phyloP scores from a whole-genome alignment of 2,888 invertebrate genomes.

The Brachycybe producta region DNA sequence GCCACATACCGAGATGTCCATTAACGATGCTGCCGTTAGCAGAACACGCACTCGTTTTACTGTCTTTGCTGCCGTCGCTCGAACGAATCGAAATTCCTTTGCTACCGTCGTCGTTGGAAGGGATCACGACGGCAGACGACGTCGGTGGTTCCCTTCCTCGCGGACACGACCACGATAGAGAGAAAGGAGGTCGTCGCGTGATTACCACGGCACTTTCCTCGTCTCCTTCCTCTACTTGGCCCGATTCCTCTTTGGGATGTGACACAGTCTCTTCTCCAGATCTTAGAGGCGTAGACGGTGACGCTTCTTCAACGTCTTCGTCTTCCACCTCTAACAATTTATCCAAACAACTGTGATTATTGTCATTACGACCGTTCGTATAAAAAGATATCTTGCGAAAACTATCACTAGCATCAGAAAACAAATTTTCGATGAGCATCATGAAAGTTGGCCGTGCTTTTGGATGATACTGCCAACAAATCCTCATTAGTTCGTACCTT shows the following conservation, averaged over 20 bases:
- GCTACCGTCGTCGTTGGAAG: constrained; percentile 5
- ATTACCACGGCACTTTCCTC: neutral
- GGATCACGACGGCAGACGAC: constrained; percentile 1
- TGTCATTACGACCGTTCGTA: constrained; percentile 34
- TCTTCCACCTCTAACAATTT: constrained; percentile 17
- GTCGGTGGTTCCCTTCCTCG: neutral
- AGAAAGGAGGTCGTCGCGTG: neutral
- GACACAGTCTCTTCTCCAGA: constrained; percentile 12
- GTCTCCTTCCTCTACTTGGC: neutral
- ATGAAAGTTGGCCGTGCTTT: constrained; percentile 70
- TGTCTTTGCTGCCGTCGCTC: constrained; percentile 22
- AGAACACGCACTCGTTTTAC: constrained; percentile 7
- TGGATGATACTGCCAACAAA: constrained; percentile 81
- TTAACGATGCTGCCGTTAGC: constrained; percentile 8
- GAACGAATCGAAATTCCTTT: constrained; percentile 20
- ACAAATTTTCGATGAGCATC: constrained; percentile 48
- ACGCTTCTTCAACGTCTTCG: constrained; percentile 14
- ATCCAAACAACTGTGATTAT: constrained; percentile 15
- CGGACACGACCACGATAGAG: neutral
- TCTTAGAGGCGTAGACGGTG: constrained; percentile 22
- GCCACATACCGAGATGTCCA: constrained; percentile 4
- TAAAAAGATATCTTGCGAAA: constrained; percentile 53
- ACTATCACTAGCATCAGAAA: constrained; percentile 49
- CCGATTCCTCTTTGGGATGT: too few species aligned
- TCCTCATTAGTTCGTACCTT: constrained; percentile 71